Evolutionary conservation across 2,113 vertebrate species (phyloP), one percentile per base, ranked within the genome.

Genomic region (Dinomys branickii): DNA sequence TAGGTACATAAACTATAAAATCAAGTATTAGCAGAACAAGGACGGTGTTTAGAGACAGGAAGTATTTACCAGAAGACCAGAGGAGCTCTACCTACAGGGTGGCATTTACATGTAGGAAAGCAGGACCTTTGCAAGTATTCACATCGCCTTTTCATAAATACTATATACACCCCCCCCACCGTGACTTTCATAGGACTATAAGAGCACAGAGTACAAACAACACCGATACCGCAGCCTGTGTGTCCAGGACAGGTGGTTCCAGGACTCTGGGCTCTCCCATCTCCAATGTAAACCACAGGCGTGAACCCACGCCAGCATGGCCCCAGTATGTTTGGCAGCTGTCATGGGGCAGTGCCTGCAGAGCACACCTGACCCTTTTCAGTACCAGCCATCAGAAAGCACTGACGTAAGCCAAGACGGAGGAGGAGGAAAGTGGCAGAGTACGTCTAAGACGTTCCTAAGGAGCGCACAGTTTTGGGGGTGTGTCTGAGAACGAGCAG

Each of bases 81-180:
- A 85, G 8, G 17, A 65, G 35, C 50, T 93, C 38, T 81, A 93
- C 88, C 38, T 94, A 78, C 38, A 85, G 44, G 81, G n/a, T 82
- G 44, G 35, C 50, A 67, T 59, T 7, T 94, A 33, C 69, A 41
- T 85, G 12, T n/a, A 75, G 88, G 14, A 91, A 90, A 81, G 38
- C n/a, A 6, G 56, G 22, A 44, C 0, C 63, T 94, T 94, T 92
- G 69, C 85, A 90, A 84, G 47, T 35, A 75, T 75, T 58, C 85
- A 30, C 73, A 73, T 93, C 30, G 80, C 30, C 88, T 91, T 77
- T 91, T 85, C 41, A 87, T 83, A 86, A 71, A 82, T 67, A 91
- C 44, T 86, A 87, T 47, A 52, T 47, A 77, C 22, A n/a, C n/a
- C n/a, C n/a, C n/a, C n/a, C n/a, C n/a, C n/a, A n/a, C n/a, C n/a